Base-by-base conservation (phyloP, 2,797 vertebrate genomes). In the Mormyrops boulengeri region DNA sequence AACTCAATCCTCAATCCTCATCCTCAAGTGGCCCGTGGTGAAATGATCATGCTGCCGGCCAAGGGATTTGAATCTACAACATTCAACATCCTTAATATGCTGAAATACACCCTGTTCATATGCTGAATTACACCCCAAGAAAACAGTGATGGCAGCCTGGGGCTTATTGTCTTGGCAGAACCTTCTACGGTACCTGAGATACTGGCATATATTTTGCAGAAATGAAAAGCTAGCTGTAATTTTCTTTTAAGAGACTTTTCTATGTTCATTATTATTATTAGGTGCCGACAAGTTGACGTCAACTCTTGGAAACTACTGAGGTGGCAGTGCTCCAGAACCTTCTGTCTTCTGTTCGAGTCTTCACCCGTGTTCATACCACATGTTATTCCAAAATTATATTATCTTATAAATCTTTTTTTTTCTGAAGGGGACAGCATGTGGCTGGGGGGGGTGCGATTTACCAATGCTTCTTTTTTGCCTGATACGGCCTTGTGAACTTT, bases 401-500 rank as follows among this genome's bases (percentile, higher is more conserved):
- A 80, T 80, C 73, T n/a, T 80, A 80, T 80, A 44, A 80, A 80
- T 44, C 66, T 17, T 38, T 73, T 73, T 52, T 73, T 5, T 73
- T 73, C 66, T 73, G 66, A 17, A 38, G 30, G 30, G 66, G 66
- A 73, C 30, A 34, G 12, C 30, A 17, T 80, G 73, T n/a, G 73
- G 14, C 73, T 80, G 73, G 44, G 82, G 44, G n/a, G 82, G 22
- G 82, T 52, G 11, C 1, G 47, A 85, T 14, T 85, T 50, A 85
- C 82, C 82, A 9, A 97, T 96, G 93, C 98, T 99, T 93, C 98
- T 94, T 92, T 93, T 97, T 93, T 96, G 97, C 94, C 98, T 97
- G 90, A 96, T 95, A 91, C 97, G 95, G 89, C 96, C 95, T 90
- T 95, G 96, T 2, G 95, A 95, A 90, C 91, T 95, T 93, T 97